Base-by-base conservation (phyloP, 2,888 invertebrate genomes). In the Orchestes rusci region DNA sequence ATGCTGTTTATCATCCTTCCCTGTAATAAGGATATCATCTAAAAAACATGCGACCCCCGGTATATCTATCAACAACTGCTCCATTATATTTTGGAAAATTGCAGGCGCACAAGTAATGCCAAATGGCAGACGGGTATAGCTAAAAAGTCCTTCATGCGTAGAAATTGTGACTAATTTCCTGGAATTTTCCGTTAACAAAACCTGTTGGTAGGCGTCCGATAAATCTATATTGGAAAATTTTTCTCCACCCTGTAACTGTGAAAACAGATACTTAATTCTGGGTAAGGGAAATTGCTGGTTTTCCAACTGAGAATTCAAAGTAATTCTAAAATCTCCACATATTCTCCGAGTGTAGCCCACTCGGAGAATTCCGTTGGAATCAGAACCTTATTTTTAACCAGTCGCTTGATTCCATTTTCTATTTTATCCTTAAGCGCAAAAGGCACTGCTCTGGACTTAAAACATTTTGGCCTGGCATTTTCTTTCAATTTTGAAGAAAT, bases 31-130 rank as follows among this genome's bases (percentile, higher is more conserved):
- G 12, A 48, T 44, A 28, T 44, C 48, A 19, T 43, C 39, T n/a
- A 44, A 16, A 16, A 41, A 45, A 43, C 3, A 16, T 7, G n/a
- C n/a, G n/a, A 53, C 48, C 28, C 44, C 50, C 3, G 45, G 45
- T 2, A 60, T n/a, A n/a, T n/a, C 23, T 12, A 4, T 23, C 28
- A 63, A 40, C 23, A 63, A 23, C 16, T 47, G 28, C 36, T 64
- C 62, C 56, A 61, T 56, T n/a, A 58, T 53, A 32, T 51, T 46
- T 43, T 61, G 58, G 39, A 59, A 62, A 39, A 59, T 55, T 15
- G 55, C 53, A 12, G 61, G 58, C 7, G 58, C 57, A 16, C 56
- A 53, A 2, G 58, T 50, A 20, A 63, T 55, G 4, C 60, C 63
- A 43, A 53, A 60, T 4, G 59, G 56, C 16, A 60, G 37, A 13